Evolutionary conservation across 1,140 invertebrate species (phyloP).

Genomic region (Leptopilina clavipes): DNA sequence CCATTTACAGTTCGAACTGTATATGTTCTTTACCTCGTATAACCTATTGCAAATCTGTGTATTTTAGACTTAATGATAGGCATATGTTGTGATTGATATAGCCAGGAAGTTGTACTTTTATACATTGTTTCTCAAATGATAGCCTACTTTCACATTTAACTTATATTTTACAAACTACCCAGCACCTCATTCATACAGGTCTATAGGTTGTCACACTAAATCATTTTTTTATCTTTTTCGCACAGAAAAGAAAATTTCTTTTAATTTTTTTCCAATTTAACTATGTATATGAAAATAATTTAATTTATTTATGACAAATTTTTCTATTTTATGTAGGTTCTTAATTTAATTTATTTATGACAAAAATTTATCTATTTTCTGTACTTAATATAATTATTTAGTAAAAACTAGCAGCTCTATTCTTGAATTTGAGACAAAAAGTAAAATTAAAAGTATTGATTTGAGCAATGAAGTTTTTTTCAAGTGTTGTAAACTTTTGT

Average conservation of each 20-base stretch:
- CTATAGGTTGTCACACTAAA: slow-evolving; percentile 7
- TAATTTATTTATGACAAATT: no score
- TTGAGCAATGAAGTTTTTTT: not conserved
- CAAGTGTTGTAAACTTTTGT: not conserved
- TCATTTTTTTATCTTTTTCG: not conserved
- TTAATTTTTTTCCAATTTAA: no score
- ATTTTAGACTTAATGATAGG: slow-evolving; percentile 42
- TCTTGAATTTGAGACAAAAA: no score
- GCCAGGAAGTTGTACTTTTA: slow-evolving; percentile 15
- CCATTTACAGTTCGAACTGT: slow-evolving; percentile 40
- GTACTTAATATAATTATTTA: no score
- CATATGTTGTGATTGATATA: not conserved
- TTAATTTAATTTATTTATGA: no score
- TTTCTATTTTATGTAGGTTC: no score
- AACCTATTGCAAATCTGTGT: slow-evolving; percentile 38
- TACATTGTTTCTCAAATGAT: slow-evolving; percentile 26
- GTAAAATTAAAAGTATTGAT: no score
- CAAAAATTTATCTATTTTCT: no score
- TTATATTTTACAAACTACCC: not conserved
- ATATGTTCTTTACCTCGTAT: slow-evolving; percentile 29
- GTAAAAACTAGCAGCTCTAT: no score
- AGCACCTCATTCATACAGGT: not conserved
- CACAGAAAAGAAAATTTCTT: not conserved
- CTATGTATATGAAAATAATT: no score
- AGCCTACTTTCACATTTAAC: slow-evolving; percentile 22